Evolutionary conservation across 53 echinoderm and acorn worm genomes (phyloP), one percentile per base, ranked within the genome.

Genomic region (Arbacia lixula): DNA sequence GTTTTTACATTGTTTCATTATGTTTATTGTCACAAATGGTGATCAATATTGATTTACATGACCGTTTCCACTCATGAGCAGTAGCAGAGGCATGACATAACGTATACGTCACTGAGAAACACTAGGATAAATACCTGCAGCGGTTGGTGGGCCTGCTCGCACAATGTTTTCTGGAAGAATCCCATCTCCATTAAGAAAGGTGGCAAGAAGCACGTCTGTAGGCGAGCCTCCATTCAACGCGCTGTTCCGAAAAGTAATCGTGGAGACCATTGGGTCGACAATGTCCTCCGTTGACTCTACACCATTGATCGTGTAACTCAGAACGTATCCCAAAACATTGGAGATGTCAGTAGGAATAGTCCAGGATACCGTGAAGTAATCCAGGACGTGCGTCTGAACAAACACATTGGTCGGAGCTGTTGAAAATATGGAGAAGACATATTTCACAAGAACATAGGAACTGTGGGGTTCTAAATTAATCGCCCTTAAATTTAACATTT

Each of bases 321-420:
- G 38, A 2, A 77, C 36, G 36, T 57, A 77, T 8, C 39, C 77
- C 20, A 55, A 37, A 16, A 77, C 58, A 9, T 53, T 25, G 36
- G 74, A 43, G 21, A 74, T 52, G 74, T 74, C 77, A 4, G 35
- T 33, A 12, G 58, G 77, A 2, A 43, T 0, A 26, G 41, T 39
- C 77, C 77, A 77, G 10, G 77, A 77, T 21, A 77, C 54, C 3
- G 77, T 77, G 37, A 77, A 36, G 58, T n/a, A 58, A 40, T 77
- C 58, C 5, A 57, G 40, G 25, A 35, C 56, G 29, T 77, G 77
- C 1, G 37, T 14, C 77, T 77, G 77, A 28, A 77, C 24, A 58
- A 37, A 77, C 9, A 43, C 77, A 26, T 77, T 40, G 12, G 36
- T 36, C 12, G 77, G 77, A 32, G 77, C 39, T 12, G 74, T 16